A percentile compares a stretch with the other conserved stretches of the same genome.
phyloP scores from a whole-genome alignment of 2,797 vertebrate species.

The Rousettus madagascariensis region DNA sequence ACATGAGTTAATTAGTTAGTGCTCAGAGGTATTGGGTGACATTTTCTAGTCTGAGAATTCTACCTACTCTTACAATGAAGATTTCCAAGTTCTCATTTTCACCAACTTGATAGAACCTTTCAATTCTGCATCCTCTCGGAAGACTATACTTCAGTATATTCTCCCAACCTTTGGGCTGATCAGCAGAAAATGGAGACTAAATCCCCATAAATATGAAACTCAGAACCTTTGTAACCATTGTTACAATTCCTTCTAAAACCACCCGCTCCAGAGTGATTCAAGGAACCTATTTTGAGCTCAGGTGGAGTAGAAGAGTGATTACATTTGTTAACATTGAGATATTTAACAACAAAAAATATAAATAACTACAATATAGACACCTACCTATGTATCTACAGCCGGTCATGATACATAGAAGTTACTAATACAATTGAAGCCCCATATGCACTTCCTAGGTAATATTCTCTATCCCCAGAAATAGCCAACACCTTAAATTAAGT shows the following conservation, averaged over 20 bases:
- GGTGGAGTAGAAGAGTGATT: not conserved
- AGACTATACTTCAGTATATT: not conserved
- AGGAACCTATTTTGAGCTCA: not conserved
- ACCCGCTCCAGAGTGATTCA: not conserved
- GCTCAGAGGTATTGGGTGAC: not conserved
- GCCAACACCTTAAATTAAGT: not conserved
- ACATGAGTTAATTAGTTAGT: not conserved
- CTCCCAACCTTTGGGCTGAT: not conserved
- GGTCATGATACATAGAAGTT: not conserved
- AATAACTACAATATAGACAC: not conserved
- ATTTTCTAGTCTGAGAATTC: not conserved
- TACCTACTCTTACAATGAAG: not conserved
- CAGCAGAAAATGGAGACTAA: not conserved
- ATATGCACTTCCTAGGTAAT: not conserved
- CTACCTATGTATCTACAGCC: not conserved
- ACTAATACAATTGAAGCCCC: not conserved
- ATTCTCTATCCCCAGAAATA: not conserved
- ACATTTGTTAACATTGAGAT: not conserved
- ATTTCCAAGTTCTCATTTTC: not conserved
- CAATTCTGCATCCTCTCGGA: not conserved
- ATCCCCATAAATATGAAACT: not conserved
- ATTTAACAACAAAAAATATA: not conserved
- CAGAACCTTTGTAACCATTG: not conserved
- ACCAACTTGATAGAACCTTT: not conserved
- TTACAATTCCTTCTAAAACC: not conserved